Evolutionary conservation across 2,888 invertebrate species (phyloP).

Genomic region (Drosophila nr. medialis): DNA sequence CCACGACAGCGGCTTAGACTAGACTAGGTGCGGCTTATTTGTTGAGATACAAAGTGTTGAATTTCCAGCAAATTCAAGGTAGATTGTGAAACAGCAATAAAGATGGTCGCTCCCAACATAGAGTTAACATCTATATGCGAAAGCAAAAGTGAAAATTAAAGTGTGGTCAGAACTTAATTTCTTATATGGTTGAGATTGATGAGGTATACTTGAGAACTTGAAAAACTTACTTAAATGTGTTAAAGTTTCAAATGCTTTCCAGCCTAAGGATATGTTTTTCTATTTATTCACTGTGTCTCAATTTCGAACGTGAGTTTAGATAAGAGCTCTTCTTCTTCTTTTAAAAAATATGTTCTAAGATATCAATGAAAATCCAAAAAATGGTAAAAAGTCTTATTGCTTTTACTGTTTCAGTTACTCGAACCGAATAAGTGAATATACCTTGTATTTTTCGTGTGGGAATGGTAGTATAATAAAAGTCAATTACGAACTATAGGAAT

Average conservation of each 20-base stretch:
- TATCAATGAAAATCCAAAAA: not conserved
- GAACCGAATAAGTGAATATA: not conserved
- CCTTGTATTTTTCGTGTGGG: not conserved
- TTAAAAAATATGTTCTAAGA: not conserved
- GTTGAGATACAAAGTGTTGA: conserved; percentile 30
- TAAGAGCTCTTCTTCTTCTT: no score
- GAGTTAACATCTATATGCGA: conserved; percentile 2
- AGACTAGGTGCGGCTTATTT: conserved; percentile 45
- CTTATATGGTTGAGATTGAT: not conserved
- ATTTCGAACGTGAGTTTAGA: no score
- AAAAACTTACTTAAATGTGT: not conserved
- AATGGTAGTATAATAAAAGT: not conserved
- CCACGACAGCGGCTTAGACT: conserved; percentile 4
- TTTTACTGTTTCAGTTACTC: not conserved
- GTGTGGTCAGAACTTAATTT: conserved; percentile 1
- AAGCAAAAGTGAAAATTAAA: conserved; percentile 1
- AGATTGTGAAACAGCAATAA: conserved; percentile 19
- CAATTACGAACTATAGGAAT: not conserved
- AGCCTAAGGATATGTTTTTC: not conserved
- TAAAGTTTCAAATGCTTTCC: not conserved
- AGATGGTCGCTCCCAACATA: conserved; percentile 10
- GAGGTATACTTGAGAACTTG: not conserved
- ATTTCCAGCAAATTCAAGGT: conserved; percentile 18
- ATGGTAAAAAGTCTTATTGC: no score
- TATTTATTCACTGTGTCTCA: not conserved